Percentiles rank a stretch among this genome's conserved stretches.
phyloP scores from a whole-genome alignment of 2,797 vertebrate genomes.

The Tragopan temminckii region DNA sequence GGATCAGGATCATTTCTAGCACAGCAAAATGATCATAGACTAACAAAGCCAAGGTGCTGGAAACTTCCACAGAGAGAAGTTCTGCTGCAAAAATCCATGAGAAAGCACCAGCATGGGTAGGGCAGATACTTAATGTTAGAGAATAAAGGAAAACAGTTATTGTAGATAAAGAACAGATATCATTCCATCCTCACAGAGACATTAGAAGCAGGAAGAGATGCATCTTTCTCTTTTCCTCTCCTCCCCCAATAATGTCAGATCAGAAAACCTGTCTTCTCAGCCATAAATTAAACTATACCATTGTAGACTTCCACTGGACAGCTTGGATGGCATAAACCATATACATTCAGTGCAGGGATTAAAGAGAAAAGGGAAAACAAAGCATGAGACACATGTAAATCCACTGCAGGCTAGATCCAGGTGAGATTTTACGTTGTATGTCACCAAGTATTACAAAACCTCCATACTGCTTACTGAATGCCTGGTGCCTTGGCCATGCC shows the following conservation, averaged over 20 bases:
- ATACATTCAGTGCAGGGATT: neutral
- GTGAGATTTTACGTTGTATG: neutral
- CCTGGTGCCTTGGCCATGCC: neutral
- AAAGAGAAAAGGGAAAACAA: neutral
- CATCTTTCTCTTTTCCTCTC: neutral
- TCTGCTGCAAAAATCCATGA: neutral
- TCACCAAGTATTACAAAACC: neutral
- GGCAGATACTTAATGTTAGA: neutral
- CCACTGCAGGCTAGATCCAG: neutral
- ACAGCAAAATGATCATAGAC: neutral
- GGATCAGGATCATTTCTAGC: neutral
- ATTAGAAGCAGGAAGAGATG: neutral
- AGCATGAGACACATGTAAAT: accelerated
- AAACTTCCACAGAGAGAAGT: neutral
- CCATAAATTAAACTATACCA: neutral
- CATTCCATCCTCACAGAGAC: neutral
- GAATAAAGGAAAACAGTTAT: neutral
- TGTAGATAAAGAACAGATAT: neutral
- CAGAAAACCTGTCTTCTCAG: neutral
- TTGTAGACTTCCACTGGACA: neutral
- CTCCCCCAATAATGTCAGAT: neutral
- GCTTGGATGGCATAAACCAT: neutral
- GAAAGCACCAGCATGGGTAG: neutral
- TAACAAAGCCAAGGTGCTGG: neutral
- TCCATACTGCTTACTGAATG: accelerated